phyloP scores from a whole-genome alignment of 1,140 invertebrate genomes.

The Apocrypta bakeri region DNA sequence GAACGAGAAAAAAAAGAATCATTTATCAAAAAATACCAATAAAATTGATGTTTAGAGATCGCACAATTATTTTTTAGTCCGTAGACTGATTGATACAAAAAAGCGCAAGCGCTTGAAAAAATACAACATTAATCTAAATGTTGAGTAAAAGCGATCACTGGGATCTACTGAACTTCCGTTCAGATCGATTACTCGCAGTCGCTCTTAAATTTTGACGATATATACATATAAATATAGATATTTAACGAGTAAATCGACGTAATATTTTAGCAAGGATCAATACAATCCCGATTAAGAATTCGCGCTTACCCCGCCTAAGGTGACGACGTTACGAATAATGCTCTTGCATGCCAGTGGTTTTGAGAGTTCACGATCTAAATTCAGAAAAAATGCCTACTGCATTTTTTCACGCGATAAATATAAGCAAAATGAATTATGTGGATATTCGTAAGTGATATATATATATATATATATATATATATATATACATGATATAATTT shows the following conservation, averaged over 20 bases:
- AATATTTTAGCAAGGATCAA: constrained; percentile 39
- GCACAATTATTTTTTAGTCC: constrained; percentile 52
- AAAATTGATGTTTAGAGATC: constrained; percentile 51
- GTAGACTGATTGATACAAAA: constrained; percentile 54
- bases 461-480: too few relatives aligned
- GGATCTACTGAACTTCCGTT: neutral
- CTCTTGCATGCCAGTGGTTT: constrained; percentile 10
- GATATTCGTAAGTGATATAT: neutral
- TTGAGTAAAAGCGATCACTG: neutral
- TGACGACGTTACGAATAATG: constrained; percentile 10
- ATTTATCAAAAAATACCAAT: constrained; percentile 28
- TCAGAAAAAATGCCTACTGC: neutral
- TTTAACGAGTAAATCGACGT: constrained; percentile 46
- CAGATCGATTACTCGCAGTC: neutral
- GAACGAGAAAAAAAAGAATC: constrained; percentile 32
- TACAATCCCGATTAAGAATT: constrained; percentile 34
- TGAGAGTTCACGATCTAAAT: neutral
- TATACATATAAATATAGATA: neutral
- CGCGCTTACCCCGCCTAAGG: constrained; percentile 45
- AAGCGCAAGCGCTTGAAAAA: constrained; percentile 36
- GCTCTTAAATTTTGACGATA: neutral
- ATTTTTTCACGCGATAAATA: neutral
- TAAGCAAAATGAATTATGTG: constrained; percentile 1
- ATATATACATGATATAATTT: too few relatives aligned
- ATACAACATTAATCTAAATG: constrained; percentile 9